Conservation (phyloP, 2,113 vertebrate genomes). For the Azemiops feae region DNA sequence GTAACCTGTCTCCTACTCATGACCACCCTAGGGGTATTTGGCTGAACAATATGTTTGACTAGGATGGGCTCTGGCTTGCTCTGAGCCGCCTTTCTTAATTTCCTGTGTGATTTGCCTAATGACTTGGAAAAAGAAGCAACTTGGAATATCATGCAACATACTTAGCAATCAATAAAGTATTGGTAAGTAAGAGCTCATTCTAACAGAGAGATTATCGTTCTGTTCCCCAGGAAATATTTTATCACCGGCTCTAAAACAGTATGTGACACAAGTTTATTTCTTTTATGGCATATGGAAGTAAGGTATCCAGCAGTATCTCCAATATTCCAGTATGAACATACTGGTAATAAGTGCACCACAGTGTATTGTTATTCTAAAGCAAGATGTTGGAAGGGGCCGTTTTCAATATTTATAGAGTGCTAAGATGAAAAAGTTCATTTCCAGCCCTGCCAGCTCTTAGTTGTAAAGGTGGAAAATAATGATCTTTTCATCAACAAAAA, state of each 20-base stretch:
- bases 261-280: not conserved
- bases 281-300: conserved; percentile 34
- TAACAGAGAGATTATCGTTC: not conserved
- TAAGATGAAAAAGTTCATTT: conserved; percentile 35
- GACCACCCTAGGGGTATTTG: not conserved
- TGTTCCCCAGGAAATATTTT: conserved; percentile 41
- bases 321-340: not conserved
- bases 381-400: not conserved
- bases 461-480: conserved; percentile 27
- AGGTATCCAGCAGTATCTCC: conserved; percentile 8
- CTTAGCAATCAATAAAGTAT: conserved; percentile 9
- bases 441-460: conserved; percentile 26
- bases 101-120: not conserved
- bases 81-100: not conserved
- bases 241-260: not conserved
- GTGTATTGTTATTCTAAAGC: conserved; percentile 5
- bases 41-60: not conserved
- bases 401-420: conserved; percentile 39
- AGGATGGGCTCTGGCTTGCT: not conserved
- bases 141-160: not conserved
- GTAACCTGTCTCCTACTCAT: not conserved
- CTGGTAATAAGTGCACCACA: conserved; percentile 6
- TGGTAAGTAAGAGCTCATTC: conserved; percentile 47
- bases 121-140: not conserved
- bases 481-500: conserved; percentile 12